Conservation (phyloP, 2,888 invertebrate species). For the Cephus nigrinus region DNA sequence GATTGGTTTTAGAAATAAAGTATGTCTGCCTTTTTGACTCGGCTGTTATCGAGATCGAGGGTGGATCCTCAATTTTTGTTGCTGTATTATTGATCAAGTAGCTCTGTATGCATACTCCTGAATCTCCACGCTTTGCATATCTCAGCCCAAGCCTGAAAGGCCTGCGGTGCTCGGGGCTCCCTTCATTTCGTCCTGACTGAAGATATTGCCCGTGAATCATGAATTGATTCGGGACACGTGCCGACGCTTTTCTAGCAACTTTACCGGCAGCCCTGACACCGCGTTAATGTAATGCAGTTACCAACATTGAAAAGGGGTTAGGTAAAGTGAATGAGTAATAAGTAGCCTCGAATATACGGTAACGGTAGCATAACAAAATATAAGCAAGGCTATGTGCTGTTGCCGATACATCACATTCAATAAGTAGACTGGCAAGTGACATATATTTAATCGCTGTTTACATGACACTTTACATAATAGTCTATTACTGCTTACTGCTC, state of each 20-base stretch:
- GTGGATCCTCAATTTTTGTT: background rate
- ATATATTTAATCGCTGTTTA: background rate
- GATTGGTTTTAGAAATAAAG: background rate
- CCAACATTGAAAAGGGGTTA: conserved; percentile 6
- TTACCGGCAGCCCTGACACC: background rate
- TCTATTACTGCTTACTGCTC: background rate
- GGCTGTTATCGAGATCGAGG: background rate
- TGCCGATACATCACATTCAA: background rate
- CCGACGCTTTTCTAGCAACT: conserved; percentile 10
- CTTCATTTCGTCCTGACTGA: conserved; percentile 12
- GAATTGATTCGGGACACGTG: conserved; percentile 28
- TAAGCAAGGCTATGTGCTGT: background rate
- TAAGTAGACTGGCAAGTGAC: background rate
- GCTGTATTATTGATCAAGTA: conserved; percentile 26
- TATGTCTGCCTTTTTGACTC: conserved; percentile 1
- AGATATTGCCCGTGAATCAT: conserved; percentile 21
- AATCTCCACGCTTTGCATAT: conserved; percentile 28
- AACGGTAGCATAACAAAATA: background rate
- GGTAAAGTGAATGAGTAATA: background rate
- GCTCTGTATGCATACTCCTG: conserved; percentile 10
- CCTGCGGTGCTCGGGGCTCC: conserved; percentile 15
- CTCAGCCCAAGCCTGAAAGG: conserved; percentile 18
- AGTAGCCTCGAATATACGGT: background rate
- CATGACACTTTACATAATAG: background rate
- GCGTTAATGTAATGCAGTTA: conserved; percentile 18